Evolutionary conservation across 2,888 invertebrate genomes (phyloP).

Genomic region (Seira ritae): DNA sequence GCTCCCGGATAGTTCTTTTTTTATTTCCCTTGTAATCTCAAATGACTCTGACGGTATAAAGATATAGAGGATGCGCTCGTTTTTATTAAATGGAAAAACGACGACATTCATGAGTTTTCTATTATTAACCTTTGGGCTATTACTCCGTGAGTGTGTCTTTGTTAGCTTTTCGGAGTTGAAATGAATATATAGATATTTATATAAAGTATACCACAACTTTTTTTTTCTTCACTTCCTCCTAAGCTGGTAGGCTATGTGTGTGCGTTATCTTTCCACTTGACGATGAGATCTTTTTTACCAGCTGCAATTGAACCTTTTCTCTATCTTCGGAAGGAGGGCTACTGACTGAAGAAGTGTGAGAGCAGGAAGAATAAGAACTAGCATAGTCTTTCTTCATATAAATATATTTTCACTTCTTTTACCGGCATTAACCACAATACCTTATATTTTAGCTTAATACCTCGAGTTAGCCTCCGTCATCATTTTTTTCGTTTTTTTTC

Average conservation of each 20-base stretch:
- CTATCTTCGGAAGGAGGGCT: slow-evolving; percentile 12
- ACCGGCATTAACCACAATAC: slow-evolving; percentile 9
- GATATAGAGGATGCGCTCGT: slow-evolving; percentile 4
- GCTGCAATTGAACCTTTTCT: slow-evolving; percentile 57
- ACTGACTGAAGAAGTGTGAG: slow-evolving; percentile 5
- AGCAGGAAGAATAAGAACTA: not conserved
- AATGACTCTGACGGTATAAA: not conserved
- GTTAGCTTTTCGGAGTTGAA: not conserved
- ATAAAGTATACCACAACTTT: slow-evolving; percentile 7
- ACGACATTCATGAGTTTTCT: slow-evolving; percentile 16
- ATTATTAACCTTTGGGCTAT: slow-evolving; percentile 16
- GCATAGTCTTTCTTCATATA: not conserved
- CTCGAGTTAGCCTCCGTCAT: not conserved
- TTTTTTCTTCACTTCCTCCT: slow-evolving; percentile 13
- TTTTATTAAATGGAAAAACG: slow-evolving; percentile 12
- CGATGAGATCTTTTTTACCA: slow-evolving; percentile 48
- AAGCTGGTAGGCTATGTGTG: slow-evolving; percentile 24
- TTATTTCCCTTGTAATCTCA: slow-evolving; percentile 1
- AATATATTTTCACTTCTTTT: not conserved
- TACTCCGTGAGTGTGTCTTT: slow-evolving; percentile 9
- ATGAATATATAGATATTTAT: not conserved
- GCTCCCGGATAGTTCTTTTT: not conserved
- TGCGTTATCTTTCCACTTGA: slow-evolving; percentile 61
- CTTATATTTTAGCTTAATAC: not conserved
- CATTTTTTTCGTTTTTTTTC: slow-evolving; percentile 13